Percentiles rank a stretch among this genome's conserved stretches.
These are phyloP conservation scores for Drosophila neotestacea DNA, from an alignment of 2,888 invertebrate genomes.

Conservation along the genomic window DNA sequence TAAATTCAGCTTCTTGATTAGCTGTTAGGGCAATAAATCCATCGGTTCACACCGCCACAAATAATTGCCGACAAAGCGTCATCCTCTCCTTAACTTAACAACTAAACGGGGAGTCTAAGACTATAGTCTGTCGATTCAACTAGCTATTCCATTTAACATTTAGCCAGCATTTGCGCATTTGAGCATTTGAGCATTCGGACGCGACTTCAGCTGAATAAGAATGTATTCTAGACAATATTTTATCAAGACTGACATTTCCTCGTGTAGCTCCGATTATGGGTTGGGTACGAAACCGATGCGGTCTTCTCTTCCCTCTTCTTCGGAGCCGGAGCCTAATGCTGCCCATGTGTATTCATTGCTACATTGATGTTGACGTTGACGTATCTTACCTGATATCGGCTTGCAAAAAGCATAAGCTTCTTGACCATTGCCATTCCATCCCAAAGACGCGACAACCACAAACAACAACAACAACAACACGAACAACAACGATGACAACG, in stretches of 20 bases:
- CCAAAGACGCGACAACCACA: conserved; percentile 21
- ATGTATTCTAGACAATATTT: conserved; percentile 66
- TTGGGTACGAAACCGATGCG: conserved; percentile 35
- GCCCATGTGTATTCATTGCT: conserved; percentile 62
- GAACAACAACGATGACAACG: background rate
- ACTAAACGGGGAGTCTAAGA: conserved; percentile 40
- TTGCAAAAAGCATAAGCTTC: conserved; percentile 55
- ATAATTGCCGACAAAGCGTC: conserved; percentile 65
- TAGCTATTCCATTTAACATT: conserved; percentile 33
- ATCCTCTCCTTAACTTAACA: conserved; percentile 29
- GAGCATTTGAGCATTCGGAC: conserved; percentile 8
- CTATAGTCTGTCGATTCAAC: conserved; percentile 29
- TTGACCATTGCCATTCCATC: conserved; percentile 39
- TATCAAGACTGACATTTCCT: conserved; percentile 69
- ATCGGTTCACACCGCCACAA: conserved; percentile 65
- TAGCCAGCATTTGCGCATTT: conserved; percentile 21
- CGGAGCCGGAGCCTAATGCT: conserved; percentile 32
- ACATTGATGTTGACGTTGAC: conserved; percentile 43
- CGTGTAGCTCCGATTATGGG: conserved; percentile 65
- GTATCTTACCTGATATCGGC: conserved; percentile 50
- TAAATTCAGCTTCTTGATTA: conserved; percentile 73
- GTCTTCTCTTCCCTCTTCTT: conserved; percentile 10
- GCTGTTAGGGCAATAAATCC: conserved; percentile 66
- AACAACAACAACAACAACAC: background rate
- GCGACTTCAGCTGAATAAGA: conserved; percentile 48